Evolutionary conservation across 2,888 invertebrate species (phyloP).

Genomic region (Hirudinaria manillensis): DNA sequence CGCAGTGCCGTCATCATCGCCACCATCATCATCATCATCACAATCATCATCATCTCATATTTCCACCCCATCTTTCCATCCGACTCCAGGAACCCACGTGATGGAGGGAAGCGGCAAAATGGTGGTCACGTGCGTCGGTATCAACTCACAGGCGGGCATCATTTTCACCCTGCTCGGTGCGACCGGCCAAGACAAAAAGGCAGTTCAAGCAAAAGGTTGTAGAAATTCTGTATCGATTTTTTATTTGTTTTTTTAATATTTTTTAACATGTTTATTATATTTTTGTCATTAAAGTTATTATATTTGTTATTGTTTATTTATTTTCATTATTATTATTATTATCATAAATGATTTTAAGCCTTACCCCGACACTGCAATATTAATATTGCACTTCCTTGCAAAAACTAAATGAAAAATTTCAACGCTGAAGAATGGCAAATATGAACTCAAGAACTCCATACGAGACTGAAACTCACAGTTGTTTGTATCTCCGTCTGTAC

Average conservation of each 20-base stretch:
- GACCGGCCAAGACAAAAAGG: conserved; percentile 41
- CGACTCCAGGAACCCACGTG: conserved; percentile 74
- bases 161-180: conserved; percentile 96
- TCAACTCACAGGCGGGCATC: conserved; percentile 97
- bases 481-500: no score
- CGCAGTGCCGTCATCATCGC: conserved; percentile 5
- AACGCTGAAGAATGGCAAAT: no score
- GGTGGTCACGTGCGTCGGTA: conserved; percentile 93
- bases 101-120: conserved; percentile 99
- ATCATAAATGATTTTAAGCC: no score
- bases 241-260: not conserved
- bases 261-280: not conserved
- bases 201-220: not conserved
- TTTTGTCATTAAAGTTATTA: no score
- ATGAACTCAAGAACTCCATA: no score
- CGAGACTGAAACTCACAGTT: no score
- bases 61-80: no score
- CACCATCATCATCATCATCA: conserved; percentile 14
- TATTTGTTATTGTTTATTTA: conserved; percentile 3
- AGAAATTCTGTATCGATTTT: not conserved
- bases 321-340: not conserved
- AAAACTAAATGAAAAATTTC: no score
- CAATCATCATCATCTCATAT: conserved; percentile 6
- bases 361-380: no score
- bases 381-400: no score